These are phyloP conservation scores for Oriolus oriolus DNA, from an alignment of 2,113 vertebrate genomes.

Conservation along the genomic window DNA sequence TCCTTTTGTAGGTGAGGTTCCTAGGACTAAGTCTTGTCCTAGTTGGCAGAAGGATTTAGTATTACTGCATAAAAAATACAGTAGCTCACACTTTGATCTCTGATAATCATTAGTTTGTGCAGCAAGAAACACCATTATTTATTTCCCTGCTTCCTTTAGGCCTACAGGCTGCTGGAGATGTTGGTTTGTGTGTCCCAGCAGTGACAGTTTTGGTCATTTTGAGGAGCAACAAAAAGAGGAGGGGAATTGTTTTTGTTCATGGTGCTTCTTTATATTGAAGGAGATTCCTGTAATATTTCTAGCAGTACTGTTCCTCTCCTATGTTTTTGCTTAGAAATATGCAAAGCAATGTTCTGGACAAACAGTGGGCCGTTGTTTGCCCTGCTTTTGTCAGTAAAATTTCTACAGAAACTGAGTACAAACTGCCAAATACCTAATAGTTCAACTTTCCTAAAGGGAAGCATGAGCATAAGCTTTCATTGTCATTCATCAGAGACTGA, in stretches of 20 bases:
- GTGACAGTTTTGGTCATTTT: not conserved
- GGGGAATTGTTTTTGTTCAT: not conserved
- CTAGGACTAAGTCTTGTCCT: not conserved
- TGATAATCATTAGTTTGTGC: not conserved
- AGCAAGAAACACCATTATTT: not conserved
- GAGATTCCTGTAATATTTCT: not conserved
- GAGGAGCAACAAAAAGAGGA: not conserved
- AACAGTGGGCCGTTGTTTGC: not conserved
- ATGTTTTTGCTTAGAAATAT: not conserved
- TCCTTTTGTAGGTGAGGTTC: not conserved
- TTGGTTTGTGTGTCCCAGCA: not conserved
- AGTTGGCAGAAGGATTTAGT: not conserved
- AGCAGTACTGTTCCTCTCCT: not conserved
- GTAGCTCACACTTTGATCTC: not conserved
- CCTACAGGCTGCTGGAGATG: not conserved
- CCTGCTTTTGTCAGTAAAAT: not conserved
- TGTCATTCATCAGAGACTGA: not conserved
- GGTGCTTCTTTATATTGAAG: not conserved
- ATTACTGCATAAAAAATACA: not conserved
- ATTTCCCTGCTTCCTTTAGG: not conserved
- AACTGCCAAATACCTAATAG: not conserved
- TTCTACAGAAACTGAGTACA: not conserved
- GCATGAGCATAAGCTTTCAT: not conserved
- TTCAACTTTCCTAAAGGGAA: not conserved
- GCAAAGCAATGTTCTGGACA: not conserved